Percentiles rank a stretch among this genome's conserved stretches.
Conservation (phyloP, 2,888 invertebrate genomes). For the Lampropteryx suffumata region DNA sequence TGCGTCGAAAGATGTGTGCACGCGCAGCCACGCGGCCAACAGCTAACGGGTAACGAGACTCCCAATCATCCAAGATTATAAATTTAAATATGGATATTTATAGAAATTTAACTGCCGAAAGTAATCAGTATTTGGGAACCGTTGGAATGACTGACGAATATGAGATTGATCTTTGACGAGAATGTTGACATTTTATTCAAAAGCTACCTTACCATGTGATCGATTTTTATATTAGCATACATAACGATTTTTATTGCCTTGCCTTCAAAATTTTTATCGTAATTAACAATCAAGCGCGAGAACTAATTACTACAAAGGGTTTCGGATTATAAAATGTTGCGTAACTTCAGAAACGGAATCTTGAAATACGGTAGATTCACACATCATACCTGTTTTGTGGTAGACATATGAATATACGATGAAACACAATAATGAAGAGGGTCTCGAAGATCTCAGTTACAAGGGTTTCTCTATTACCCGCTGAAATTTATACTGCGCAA, state of each 20-base stretch:
- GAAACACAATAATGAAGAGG: constrained; percentile 55
- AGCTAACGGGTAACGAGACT: constrained; percentile 56
- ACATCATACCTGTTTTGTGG: constrained; percentile 1
- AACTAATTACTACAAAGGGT: not conserved
- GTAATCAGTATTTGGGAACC: constrained; percentile 52
- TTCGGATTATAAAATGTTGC: not conserved
- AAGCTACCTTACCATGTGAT: constrained; percentile 29
- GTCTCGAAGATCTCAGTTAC: constrained; percentile 48
- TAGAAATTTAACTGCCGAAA: constrained; percentile 49
- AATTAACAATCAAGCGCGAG: constrained; percentile 6
- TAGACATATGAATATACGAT: constrained; percentile 37
- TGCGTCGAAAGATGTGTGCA: constrained; percentile 67
- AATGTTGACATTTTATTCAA: constrained; percentile 36
- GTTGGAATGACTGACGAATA: constrained; percentile 33
- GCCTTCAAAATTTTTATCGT: constrained; percentile 28
- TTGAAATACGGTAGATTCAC: no score
- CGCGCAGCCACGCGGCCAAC: constrained; percentile 46
- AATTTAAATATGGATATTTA: constrained; percentile 58
- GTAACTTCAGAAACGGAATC: constrained; percentile 1
- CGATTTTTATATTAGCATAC: constrained; percentile 32
- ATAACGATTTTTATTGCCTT: constrained; percentile 28
- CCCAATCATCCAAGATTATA: constrained; percentile 57
- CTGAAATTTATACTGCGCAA: constrained; percentile 28
- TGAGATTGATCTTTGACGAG: constrained; percentile 32
- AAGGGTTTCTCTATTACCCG: constrained; percentile 41